Evolutionary conservation across 2,797 vertebrate genomes (phyloP).

Genomic region (Brachyrhaphis roseni): DNA sequence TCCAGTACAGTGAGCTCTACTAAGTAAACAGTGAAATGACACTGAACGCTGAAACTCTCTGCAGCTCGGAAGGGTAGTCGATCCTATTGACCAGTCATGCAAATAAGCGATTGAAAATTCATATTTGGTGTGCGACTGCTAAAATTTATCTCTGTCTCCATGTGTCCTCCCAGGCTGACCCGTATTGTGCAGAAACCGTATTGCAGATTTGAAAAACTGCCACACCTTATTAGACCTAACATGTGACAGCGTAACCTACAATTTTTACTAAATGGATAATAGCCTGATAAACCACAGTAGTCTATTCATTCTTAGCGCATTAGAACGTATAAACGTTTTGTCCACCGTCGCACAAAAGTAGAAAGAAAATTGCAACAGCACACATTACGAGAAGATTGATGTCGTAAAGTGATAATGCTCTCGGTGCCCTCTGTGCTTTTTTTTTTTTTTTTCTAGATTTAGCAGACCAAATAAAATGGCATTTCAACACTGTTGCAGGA

Average conservation of each 20-base stretch:
- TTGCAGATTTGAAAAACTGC: background rate
- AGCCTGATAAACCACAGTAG: background rate
- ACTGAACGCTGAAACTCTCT: background rate
- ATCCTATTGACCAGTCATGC: background rate
- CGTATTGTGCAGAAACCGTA: background rate
- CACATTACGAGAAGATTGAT: background rate
- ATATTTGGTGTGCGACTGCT: background rate
- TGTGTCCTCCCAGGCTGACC: background rate
- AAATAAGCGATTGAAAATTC: background rate
- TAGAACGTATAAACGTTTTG: background rate
- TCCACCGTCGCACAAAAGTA: background rate
- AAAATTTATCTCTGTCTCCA: background rate
- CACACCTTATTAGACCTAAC: background rate
- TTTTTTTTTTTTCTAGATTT: constrained; percentile 73
- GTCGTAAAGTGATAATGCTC: background rate
- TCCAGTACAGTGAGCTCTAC: background rate
- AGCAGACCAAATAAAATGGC: constrained; percentile 64
- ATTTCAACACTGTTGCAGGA: constrained; percentile 61
- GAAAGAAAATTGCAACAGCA: background rate
- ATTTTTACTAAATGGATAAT: background rate
- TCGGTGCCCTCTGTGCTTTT: constrained; percentile 41
- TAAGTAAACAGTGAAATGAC: background rate
- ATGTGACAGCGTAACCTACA: background rate
- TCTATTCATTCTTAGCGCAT: background rate
- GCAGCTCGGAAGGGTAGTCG: background rate